Evolutionary conservation across 2,797 vertebrate species (phyloP).

Genomic region (Aphelocoma californica): DNA sequence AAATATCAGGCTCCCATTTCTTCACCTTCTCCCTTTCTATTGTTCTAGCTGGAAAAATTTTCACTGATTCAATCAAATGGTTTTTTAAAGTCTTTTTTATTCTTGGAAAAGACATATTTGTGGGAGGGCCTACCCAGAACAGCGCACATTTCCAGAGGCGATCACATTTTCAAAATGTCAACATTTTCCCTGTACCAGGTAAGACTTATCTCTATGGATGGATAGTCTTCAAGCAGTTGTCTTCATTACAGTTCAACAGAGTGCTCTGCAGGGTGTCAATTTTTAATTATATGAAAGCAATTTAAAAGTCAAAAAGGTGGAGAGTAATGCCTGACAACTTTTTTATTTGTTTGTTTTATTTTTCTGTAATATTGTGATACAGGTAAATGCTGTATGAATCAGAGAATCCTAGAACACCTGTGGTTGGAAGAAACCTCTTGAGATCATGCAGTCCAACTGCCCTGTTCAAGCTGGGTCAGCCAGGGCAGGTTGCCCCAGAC

Average conservation of each 20-base stretch:
- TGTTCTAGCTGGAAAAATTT: background rate
- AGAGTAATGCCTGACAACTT: background rate
- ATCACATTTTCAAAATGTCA: background rate
- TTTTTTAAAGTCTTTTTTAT: background rate
- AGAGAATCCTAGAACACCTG: background rate
- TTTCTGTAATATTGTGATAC: background rate
- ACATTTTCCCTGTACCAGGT: background rate
- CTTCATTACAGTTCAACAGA: background rate
- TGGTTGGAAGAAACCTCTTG: background rate
- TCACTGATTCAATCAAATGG: background rate
- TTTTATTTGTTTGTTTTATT: background rate
- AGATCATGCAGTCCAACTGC: background rate
- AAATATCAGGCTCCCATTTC: background rate
- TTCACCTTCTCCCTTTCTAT: background rate
- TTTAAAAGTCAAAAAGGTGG: background rate
- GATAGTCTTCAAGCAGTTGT: background rate
- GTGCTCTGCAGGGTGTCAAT: background rate
- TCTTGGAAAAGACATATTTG: background rate
- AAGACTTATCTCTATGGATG: background rate
- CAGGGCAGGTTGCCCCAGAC: background rate
- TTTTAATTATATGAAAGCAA: background rate
- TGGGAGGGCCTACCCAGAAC: background rate
- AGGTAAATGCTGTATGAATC: background rate
- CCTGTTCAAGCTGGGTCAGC: background rate
- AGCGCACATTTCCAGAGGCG: background rate